Conservation (phyloP, 2,797 vertebrate genomes). For the Caiman crocodilus region DNA sequence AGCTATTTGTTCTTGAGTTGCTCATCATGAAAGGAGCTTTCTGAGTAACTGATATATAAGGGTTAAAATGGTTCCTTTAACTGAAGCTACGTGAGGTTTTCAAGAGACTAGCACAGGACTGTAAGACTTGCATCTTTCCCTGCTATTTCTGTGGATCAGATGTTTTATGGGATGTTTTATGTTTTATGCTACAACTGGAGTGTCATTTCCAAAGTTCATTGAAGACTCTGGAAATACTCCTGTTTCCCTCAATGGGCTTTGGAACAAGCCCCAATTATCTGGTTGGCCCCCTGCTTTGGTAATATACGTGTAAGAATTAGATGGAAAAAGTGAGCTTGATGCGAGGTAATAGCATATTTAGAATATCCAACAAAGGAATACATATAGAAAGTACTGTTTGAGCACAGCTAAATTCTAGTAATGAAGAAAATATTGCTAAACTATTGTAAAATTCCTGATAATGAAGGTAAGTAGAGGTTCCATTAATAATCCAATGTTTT, state of each 20-base stretch:
- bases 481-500: background rate
- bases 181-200: background rate
- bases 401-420: background rate
- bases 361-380: background rate
- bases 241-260: background rate
- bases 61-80: background rate
- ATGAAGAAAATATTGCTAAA: background rate
- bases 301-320: background rate
- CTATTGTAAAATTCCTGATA: background rate
- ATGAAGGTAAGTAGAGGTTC: background rate
- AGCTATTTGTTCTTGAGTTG: constrained; percentile 49
- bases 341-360: background rate
- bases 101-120: background rate
- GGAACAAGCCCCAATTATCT: background rate
- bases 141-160: constrained; percentile 10
- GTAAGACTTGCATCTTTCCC: background rate
- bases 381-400: background rate
- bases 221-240: constrained; percentile 13
- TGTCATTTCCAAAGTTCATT: background rate
- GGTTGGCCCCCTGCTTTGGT: background rate
- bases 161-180: background rate
- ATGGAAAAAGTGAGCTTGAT: background rate
- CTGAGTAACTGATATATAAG: constrained; percentile 38
- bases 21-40: constrained; percentile 31
- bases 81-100: constrained; percentile 19